Conservation (phyloP, 2,113 vertebrate species). For the Seriola rivoliana region DNA sequence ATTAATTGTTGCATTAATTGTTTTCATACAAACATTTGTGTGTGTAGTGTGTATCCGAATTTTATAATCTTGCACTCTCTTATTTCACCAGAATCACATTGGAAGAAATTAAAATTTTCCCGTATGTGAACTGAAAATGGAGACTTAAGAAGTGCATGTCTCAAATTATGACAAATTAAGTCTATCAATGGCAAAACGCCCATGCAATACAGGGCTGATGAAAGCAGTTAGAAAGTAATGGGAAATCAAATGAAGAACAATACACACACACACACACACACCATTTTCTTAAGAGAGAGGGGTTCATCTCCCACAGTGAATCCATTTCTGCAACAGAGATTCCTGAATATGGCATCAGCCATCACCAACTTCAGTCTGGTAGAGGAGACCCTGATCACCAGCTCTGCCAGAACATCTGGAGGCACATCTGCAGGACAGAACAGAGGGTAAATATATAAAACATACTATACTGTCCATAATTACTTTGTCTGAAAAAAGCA, state of each 20-base stretch:
- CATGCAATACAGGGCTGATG: neutral
- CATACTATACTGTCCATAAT: neutral
- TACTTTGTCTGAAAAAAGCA: neutral
- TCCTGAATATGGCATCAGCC: conserved; percentile 91
- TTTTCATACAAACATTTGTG: neutral
- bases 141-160: neutral
- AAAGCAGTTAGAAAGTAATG: neutral
- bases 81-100: neutral
- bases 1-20: neutral
- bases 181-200: neutral
- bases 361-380: conserved; percentile 90
- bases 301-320: conserved; percentile 79
- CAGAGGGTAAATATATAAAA: neutral
- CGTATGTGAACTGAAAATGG: neutral
- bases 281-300: conserved; percentile 91
- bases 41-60: neutral
- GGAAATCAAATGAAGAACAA: conserved; percentile 8
- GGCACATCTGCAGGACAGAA: conserved; percentile 84
- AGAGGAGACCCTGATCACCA: conserved; percentile 88
- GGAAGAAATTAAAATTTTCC: neutral
- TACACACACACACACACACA: conserved; percentile 36
- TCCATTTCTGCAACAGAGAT: conserved; percentile 85
- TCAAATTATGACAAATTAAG: conserved; percentile 1
- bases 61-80: neutral
- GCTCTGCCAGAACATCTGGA: conserved; percentile 79